Percentiles rank a stretch among this genome's conserved stretches.
These are phyloP conservation scores for Hylaeus anthracinus DNA, from an alignment of 1,140 invertebrate species.

Conservation along the genomic window DNA sequence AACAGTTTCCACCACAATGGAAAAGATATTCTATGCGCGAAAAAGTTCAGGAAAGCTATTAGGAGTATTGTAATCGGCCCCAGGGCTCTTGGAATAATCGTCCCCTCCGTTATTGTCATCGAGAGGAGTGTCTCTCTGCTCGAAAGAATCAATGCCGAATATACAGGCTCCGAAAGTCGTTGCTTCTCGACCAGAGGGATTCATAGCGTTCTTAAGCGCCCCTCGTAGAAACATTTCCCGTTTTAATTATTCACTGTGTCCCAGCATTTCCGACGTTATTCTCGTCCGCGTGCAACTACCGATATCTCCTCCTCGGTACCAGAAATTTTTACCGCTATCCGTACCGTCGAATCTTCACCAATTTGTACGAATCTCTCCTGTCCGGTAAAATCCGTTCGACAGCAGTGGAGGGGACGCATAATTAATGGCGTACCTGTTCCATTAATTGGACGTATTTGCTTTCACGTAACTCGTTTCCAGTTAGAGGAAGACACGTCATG, in stretches of 20 bases:
- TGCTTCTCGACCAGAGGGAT: conserved; percentile 24
- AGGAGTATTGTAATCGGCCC: background rate
- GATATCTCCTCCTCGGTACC: background rate
- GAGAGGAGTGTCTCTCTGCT: conserved; percentile 20
- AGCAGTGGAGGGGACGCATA: too few species aligned
- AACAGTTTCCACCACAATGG: background rate
- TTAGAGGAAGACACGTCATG: too few species aligned
- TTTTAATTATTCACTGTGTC: conserved; percentile 51
- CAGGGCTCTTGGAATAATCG: conserved; percentile 5
- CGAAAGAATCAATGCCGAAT: conserved; percentile 54
- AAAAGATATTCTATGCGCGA: background rate
- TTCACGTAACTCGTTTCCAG: too few species aligned
- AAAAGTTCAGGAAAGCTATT: conserved; percentile 8
- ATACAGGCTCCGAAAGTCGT: conserved; percentile 35
- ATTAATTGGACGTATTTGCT: too few species aligned
- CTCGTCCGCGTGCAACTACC: conserved; percentile 20
- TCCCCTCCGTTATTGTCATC: background rate
- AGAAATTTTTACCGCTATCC: background rate
- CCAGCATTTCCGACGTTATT: conserved; percentile 55
- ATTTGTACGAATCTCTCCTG: background rate
- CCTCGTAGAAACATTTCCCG: conserved; percentile 27
- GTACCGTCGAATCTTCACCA: background rate
- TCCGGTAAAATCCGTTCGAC: too few species aligned
- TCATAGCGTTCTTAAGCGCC: conserved; percentile 22
- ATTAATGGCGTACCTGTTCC: too few species aligned